Conservation (phyloP, 2,888 invertebrate species). For the Lottia gigantea region DNA sequence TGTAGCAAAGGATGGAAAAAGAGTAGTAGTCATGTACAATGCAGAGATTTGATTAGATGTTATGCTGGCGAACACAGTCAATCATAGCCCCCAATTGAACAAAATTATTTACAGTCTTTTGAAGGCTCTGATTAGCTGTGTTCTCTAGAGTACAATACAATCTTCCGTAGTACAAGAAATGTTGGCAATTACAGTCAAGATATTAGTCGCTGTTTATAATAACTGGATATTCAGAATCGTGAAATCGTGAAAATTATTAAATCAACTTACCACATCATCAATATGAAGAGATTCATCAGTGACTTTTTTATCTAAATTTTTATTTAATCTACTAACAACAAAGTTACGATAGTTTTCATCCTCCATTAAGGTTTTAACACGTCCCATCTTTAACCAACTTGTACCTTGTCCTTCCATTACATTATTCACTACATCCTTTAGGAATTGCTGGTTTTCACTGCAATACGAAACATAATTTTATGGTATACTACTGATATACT, state of each 20-base stretch:
- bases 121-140: no score
- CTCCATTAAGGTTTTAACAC: conserved; percentile 95
- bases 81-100: no score
- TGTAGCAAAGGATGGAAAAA: neutral
- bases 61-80: no score
- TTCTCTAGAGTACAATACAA: no score
- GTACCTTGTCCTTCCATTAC: conserved; percentile 93
- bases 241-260: neutral
- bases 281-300: conserved; percentile 84
- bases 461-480: conserved; percentile 12
- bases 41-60: no score
- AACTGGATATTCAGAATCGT: no score
- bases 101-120: no score
- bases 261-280: conserved; percentile 89
- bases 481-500: no score
- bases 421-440: conserved; percentile 88
- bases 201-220: neutral
- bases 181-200: neutral
- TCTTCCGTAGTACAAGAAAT: no score
- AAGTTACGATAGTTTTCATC: conserved; percentile 98
- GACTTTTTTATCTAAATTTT: conserved; percentile 90
- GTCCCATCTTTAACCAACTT: conserved; percentile 93
- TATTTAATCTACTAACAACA: conserved; percentile 93
- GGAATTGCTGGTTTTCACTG: conserved; percentile 90
- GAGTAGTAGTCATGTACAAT: no score